These are phyloP conservation scores for Priocnemis perturbator DNA, from an alignment of 2,888 invertebrate genomes.

Conservation along the genomic window DNA sequence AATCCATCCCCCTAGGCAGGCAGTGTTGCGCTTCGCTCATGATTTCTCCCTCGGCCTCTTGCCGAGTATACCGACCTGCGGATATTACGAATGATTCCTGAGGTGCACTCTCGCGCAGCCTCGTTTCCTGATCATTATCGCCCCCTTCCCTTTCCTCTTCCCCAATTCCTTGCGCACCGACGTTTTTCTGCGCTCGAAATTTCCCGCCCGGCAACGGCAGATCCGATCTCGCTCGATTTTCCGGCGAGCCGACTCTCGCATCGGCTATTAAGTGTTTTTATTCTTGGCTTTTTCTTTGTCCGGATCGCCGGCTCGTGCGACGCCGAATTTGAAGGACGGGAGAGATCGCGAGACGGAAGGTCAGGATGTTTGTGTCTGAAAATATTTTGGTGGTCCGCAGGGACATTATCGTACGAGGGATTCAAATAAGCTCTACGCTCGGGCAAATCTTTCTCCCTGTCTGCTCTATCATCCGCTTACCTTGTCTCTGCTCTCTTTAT, in stretches of 20 bases:
- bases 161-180: background rate
- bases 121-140: slow-evolving; percentile 14
- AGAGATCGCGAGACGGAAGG: too few relatives aligned
- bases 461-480: too few relatives aligned
- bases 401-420: slow-evolving; percentile 67
- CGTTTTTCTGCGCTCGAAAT: slow-evolving; percentile 8
- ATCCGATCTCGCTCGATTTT: too few relatives aligned
- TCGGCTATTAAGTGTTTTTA: too few relatives aligned
- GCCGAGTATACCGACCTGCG: too few relatives aligned
- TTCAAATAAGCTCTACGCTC: slow-evolving; percentile 68
- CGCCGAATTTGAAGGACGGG: too few relatives aligned
- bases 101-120: background rate
- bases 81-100: too few relatives aligned
- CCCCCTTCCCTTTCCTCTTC: too few relatives aligned
- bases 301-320: too few relatives aligned
- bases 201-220: too few relatives aligned
- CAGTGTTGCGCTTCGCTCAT: slow-evolving; percentile 61
- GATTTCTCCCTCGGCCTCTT: slow-evolving; percentile 39
- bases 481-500: too few relatives aligned
- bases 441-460: slow-evolving; percentile 21
- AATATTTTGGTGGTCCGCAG: slow-evolving; percentile 63
- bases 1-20: slow-evolving; percentile 54
- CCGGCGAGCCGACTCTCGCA: background rate
- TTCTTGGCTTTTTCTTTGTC: too few relatives aligned
- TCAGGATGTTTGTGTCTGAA: slow-evolving; percentile 7